These are phyloP conservation scores for Porites lutea DNA, from an alignment of 64 coral and sea anemone species.

Conservation along the genomic window DNA sequence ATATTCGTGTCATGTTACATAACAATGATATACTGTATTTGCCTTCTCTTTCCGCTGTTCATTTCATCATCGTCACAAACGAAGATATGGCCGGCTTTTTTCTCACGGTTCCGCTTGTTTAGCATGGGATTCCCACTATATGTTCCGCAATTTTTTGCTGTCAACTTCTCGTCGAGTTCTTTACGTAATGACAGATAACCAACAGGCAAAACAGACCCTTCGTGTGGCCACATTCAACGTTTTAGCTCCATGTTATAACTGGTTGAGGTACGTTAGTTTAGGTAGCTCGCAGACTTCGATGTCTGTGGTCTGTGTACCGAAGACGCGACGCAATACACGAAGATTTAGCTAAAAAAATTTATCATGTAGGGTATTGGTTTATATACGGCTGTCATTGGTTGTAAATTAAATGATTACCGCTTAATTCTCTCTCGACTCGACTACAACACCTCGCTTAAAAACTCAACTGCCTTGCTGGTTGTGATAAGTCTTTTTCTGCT, in stretches of 20 bases:
- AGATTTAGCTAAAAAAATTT: no score
- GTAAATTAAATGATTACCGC: no score
- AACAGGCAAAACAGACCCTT: constrained; percentile 14
- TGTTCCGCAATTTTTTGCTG: constrained; percentile 43
- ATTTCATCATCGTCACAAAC: neutral
- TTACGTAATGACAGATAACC: constrained; percentile 45
- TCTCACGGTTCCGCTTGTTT: neutral
- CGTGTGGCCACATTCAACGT: constrained; percentile 72
- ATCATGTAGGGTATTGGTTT: no score
- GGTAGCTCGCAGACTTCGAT: no score
- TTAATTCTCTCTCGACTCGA: no score
- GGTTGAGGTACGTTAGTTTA: constrained; percentile 32
- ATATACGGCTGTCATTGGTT: no score
- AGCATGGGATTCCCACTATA: constrained; percentile 70
- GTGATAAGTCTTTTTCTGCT: no score
- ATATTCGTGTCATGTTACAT: neutral
- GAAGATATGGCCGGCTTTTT: neutral
- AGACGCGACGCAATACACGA: no score
- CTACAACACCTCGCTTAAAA: no score
- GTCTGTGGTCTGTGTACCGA: no score
- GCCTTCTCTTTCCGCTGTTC: neutral
- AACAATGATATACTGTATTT: neutral
- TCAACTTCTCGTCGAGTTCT: constrained; percentile 30
- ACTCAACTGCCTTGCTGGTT: no score
- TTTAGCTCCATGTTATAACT: constrained; percentile 68